Evolutionary conservation across 1,140 invertebrate species (phyloP).

Genomic region (Frieseomelitta varia): DNA sequence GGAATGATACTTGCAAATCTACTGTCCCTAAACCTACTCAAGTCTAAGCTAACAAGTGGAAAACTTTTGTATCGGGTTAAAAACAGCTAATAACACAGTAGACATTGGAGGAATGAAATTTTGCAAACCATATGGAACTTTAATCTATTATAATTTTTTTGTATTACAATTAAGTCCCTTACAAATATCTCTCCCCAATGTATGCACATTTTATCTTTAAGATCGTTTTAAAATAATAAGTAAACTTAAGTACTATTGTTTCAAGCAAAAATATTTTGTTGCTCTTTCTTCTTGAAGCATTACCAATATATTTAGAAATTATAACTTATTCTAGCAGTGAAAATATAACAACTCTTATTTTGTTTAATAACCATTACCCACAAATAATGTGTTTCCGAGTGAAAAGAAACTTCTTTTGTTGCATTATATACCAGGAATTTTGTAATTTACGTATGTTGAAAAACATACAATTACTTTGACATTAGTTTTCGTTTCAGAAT

Average conservation of each 20-base stretch:
- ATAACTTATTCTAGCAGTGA: slow-evolving; percentile 7
- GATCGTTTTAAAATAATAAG: background rate
- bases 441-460: slow-evolving; percentile 25
- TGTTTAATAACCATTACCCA: slow-evolving; percentile 13
- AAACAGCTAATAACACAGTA: slow-evolving; percentile 41
- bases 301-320: slow-evolving; percentile 14
- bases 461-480: slow-evolving; percentile 12
- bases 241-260: slow-evolving; percentile 22
- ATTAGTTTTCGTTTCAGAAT: slow-evolving; percentile 4
- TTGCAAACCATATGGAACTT: slow-evolving; percentile 24
- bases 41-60: slow-evolving; percentile 62
- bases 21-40: slow-evolving; percentile 58
- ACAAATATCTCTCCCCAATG: background rate
- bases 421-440: background rate
- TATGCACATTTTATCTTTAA: background rate
- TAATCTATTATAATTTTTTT: background rate
- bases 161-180: background rate
- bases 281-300: slow-evolving; percentile 6
- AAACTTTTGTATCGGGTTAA: slow-evolving; percentile 50
- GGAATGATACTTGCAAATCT: slow-evolving; percentile 60
- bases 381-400: background rate
- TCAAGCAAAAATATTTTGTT: slow-evolving; percentile 9
- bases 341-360: slow-evolving; percentile 4
- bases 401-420: slow-evolving; percentile 23
- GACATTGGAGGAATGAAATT: slow-evolving; percentile 20